Evolutionary conservation across 1,140 invertebrate species (phyloP).

Genomic region (Pentalonia nigronervosa): DNA sequence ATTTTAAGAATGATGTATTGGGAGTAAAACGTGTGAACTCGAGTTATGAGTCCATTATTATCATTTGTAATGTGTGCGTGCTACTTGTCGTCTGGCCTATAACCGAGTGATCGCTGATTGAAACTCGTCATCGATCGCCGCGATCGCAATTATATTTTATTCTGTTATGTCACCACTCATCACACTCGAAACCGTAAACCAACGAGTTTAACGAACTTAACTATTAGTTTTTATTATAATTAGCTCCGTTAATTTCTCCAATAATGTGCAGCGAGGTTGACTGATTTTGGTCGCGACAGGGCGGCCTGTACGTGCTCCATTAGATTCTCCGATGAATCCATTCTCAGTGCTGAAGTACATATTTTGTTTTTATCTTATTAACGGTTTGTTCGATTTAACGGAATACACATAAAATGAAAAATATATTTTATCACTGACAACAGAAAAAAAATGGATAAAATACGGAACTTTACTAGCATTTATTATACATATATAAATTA

Average conservation of each 20-base stretch:
- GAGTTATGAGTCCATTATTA: not conserved
- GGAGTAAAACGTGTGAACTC: not conserved
- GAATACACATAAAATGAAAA: not conserved
- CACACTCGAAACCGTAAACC: slow-evolving; percentile 22
- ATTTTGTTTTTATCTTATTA: not conserved
- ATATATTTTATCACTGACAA: not conserved
- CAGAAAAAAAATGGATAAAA: not conserved
- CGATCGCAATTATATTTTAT: not conserved
- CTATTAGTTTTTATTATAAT: slow-evolving; percentile 20
- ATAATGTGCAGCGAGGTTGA: not conserved
- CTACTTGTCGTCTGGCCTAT: not conserved
- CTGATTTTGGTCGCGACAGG: not conserved
- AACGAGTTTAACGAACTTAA: slow-evolving; percentile 36
- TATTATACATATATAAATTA: not conserved
- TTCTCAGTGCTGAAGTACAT: not conserved
- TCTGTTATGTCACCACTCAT: not conserved
- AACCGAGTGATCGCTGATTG: not conserved
- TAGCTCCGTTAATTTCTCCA: slow-evolving; percentile 16
- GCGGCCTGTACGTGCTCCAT: not conserved
- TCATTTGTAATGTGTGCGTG: not conserved
- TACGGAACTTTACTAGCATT: not conserved
- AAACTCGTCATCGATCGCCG: not conserved
- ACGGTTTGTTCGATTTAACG: slow-evolving; percentile 21
- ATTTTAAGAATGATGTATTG: not conserved
- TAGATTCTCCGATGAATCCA: not conserved